These are phyloP conservation scores for Platyura marginata DNA, from an alignment of 1,140 invertebrate species.

Conservation along the genomic window DNA sequence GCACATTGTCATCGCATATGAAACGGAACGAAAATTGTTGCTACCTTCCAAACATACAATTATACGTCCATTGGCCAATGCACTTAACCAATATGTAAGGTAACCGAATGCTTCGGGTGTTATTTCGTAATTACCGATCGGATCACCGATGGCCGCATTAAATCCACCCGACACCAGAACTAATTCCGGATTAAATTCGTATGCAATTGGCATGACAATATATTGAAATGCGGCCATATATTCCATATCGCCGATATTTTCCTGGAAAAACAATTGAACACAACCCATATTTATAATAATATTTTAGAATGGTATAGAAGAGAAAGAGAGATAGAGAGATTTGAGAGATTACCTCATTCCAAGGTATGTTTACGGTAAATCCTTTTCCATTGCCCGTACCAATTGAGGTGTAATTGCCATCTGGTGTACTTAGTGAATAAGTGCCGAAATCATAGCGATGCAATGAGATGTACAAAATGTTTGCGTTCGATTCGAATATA, in stretches of 20 bases:
- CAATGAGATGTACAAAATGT: conserved; percentile 74
- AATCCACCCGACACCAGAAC: conserved; percentile 88
- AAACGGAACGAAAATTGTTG: conserved; percentile 73
- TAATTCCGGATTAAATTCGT: conserved; percentile 77
- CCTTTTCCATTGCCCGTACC: conserved; percentile 53
- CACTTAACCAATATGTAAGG: conserved; percentile 68
- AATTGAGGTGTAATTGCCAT: conserved; percentile 48
- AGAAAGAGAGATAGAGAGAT: too few species aligned
- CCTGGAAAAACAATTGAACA: too few species aligned
- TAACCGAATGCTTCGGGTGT: conserved; percentile 76
- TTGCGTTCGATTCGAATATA: conserved; percentile 50
- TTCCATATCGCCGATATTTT: conserved; percentile 73
- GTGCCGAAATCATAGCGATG: conserved; percentile 74
- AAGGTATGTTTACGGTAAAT: conserved; percentile 82
- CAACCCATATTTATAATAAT: too few species aligned
- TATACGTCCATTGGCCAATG: conserved; percentile 64
- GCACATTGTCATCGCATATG: conserved; percentile 71
- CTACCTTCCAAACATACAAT: conserved; percentile 81
- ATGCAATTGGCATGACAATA: conserved; percentile 77
- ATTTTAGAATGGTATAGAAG: too few species aligned
- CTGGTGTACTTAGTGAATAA: conserved; percentile 63
- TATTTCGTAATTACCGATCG: conserved; percentile 72
- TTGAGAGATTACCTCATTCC: too few species aligned
- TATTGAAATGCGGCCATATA: conserved; percentile 78
- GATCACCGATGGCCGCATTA: conserved; percentile 81